Conservation (phyloP, 2,113 vertebrate species). For the Asarcornis scutulata region DNA sequence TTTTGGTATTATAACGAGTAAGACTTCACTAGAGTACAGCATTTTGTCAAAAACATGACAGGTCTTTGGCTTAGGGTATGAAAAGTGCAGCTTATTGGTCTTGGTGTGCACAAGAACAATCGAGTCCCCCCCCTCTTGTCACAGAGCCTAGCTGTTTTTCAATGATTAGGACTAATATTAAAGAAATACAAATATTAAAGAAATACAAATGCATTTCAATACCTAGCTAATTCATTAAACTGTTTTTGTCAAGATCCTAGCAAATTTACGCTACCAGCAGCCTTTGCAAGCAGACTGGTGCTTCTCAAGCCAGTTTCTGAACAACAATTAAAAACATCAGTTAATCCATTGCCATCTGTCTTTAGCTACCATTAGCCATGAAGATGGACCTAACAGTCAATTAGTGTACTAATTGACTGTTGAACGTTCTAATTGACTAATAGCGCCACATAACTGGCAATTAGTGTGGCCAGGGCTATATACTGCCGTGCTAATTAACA, state of each 20-base stretch:
- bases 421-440: too few relatives aligned
- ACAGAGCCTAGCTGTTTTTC: neutral
- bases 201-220: neutral
- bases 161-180: neutral
- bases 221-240: neutral
- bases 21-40: too few relatives aligned
- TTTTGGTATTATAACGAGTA: too few relatives aligned
- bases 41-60: too few relatives aligned
- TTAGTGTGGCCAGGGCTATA: neutral
- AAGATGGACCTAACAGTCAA: neutral
- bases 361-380: neutral
- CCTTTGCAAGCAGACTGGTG: neutral
- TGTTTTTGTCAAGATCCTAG: neutral
- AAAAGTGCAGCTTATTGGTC: too few relatives aligned
- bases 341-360: neutral
- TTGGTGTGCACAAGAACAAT: too few relatives aligned
- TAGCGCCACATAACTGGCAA: neutral
- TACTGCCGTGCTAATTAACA: neutral
- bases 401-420: too few relatives aligned
- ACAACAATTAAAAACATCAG: neutral
- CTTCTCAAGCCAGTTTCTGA: neutral
- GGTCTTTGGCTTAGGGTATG: too few relatives aligned
- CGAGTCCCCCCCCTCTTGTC: too few relatives aligned
- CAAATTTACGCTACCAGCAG: neutral
- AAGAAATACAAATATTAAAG: neutral